These are phyloP conservation scores for Clarias platycephalus DNA, from an alignment of 2,797 vertebrate species.

Conservation along the genomic window DNA sequence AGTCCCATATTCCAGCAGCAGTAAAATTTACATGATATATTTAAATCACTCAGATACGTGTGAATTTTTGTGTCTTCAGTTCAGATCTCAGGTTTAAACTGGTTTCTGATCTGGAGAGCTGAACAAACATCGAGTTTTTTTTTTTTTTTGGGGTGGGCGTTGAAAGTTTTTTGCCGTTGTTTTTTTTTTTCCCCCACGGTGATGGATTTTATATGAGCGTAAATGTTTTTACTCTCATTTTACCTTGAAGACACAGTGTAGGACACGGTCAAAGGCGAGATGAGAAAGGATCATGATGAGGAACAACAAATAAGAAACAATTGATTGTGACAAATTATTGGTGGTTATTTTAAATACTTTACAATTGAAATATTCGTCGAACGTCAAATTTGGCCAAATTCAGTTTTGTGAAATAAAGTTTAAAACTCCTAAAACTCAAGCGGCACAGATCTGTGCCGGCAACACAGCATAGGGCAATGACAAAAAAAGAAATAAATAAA, in stretches of 20 bases:
- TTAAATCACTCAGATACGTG: background rate
- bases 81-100: no score
- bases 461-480: no score
- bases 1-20: no score
- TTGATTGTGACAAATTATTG: no score
- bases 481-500: no score
- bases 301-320: background rate
- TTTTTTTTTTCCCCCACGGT: background rate
- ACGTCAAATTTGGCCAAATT: no score
- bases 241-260: background rate
- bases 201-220: background rate
- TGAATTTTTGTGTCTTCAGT: background rate
- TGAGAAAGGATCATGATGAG: background rate
- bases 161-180: background rate
- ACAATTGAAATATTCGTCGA: no score
- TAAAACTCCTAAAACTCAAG: no score
- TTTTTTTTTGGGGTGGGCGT: background rate
- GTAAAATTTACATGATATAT: no score
- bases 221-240: background rate
- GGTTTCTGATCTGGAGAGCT: background rate
- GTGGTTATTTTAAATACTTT: background rate
- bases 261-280: background rate
- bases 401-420: background rate
- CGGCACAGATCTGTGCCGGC: no score
- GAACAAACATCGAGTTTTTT: background rate